phyloP scores from a whole-genome alignment of 2,888 invertebrate genomes.

The Mythimna lalbum region DNA sequence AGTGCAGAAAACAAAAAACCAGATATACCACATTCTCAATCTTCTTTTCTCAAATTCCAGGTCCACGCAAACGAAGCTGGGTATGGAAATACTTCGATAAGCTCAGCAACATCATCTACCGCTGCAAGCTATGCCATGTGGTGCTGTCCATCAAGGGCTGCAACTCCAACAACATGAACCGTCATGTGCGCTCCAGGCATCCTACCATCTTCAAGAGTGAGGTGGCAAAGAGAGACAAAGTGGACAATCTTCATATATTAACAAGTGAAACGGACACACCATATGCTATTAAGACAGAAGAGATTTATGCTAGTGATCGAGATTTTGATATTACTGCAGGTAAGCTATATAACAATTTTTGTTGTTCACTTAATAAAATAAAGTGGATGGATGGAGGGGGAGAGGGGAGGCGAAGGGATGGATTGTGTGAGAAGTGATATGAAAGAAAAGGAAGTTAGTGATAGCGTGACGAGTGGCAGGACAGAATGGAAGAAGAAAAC shows the following conservation, averaged over 20 bases:
- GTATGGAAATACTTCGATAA: conserved; percentile 88
- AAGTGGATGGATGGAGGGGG: too few species aligned
- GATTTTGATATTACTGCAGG: conserved; percentile 62
- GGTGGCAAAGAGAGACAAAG: conserved; percentile 67
- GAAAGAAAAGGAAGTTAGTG: too few species aligned
- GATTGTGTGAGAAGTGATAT: too few species aligned
- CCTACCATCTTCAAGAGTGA: conserved; percentile 78
- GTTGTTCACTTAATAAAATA: too few species aligned
- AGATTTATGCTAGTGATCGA: conserved; percentile 73
- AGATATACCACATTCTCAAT: not conserved
- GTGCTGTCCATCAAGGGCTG: conserved; percentile 87
- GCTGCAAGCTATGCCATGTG: conserved; percentile 83
- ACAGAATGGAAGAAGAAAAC: too few species aligned
- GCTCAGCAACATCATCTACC: conserved; percentile 83
- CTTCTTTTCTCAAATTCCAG: conserved; percentile 68
- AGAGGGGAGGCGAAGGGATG: too few species aligned
- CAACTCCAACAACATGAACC: conserved; percentile 87
- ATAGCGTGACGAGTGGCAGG: too few species aligned
- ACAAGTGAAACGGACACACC: conserved; percentile 71
- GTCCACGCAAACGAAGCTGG: conserved; percentile 84
- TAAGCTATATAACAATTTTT: conserved; percentile 9
- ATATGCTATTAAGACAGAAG: conserved; percentile 74
- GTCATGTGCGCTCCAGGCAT: conserved; percentile 83
- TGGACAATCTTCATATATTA: conserved; percentile 56
- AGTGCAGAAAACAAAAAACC: too few species aligned